These are phyloP conservation scores for Silurus glanis DNA, from an alignment of 2,113 vertebrate genomes.

Conservation along the genomic window DNA sequence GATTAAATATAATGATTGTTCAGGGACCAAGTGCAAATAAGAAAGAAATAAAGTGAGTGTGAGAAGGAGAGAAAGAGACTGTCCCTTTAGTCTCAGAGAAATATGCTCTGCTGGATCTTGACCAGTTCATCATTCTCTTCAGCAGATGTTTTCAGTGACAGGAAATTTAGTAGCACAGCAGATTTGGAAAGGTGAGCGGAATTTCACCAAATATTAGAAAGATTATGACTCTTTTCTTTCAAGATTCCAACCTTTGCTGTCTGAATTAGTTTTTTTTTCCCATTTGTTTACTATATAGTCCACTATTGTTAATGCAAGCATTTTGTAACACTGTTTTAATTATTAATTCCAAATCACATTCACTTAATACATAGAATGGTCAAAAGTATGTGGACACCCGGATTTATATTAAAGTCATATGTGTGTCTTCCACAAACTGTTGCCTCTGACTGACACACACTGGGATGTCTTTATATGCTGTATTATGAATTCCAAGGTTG, in stretches of 20 bases:
- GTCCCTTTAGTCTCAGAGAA: conserved; percentile 30
- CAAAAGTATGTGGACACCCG: background rate
- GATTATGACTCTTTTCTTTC: background rate
- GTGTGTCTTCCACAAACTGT: background rate
- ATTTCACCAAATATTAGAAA: conserved; percentile 9
- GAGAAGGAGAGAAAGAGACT: background rate
- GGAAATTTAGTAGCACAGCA: conserved; percentile 6
- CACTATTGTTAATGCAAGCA: background rate
- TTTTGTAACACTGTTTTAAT: background rate
- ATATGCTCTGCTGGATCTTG: conserved; percentile 41
- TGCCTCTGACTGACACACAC: background rate
- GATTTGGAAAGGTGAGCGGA: background rate
- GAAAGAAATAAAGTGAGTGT: background rate
- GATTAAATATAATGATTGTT: conserved; percentile 8
- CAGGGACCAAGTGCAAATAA: conserved; percentile 8
- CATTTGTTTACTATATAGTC: background rate
- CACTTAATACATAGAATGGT: background rate
- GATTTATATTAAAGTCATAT: too few relatives aligned
- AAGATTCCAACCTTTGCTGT: background rate
- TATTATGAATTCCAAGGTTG: background rate
- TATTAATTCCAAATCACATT: too few relatives aligned
- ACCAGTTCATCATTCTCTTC: conserved; percentile 32
- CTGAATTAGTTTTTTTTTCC: background rate
- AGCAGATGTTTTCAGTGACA: conserved; percentile 40
- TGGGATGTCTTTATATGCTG: background rate